Evolutionary conservation across 1,140 invertebrate species (phyloP).

Genomic region (Pararge aegeria): DNA sequence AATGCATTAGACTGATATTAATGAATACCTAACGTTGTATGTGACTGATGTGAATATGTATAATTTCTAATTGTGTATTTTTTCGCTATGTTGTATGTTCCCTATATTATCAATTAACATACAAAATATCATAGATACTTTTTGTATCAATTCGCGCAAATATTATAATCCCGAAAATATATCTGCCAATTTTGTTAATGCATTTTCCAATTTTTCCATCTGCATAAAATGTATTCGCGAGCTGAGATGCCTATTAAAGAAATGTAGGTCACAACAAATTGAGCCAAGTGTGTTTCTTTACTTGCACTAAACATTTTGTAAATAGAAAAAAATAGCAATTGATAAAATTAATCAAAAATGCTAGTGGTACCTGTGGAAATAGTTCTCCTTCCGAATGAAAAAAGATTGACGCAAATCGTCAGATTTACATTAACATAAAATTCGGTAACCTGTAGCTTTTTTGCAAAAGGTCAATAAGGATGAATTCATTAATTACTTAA

Average conservation of each 20-base stretch:
- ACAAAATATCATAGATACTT: not conserved
- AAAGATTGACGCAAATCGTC: too few species aligned
- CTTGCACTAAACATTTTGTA: not conserved
- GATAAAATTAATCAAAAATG: too few species aligned
- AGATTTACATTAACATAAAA: too few species aligned
- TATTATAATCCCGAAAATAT: not conserved
- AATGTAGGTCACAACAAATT: slow-evolving; percentile 8
- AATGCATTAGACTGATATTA: too few species aligned
- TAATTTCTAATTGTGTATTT: too few species aligned
- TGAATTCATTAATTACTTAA: too few species aligned
- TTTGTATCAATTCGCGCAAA: not conserved
- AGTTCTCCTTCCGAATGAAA: too few species aligned
- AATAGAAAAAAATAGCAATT: not conserved
- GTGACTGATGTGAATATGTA: too few species aligned
- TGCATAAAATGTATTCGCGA: slow-evolving; percentile 3
- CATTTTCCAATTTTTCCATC: not conserved
- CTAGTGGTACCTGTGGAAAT: too few species aligned
- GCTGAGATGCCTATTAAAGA: not conserved
- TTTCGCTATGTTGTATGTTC: not conserved
- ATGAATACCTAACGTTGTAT: too few species aligned
- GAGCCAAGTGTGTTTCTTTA: not conserved
- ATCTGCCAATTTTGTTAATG: slow-evolving; percentile 1
- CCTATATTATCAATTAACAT: not conserved
- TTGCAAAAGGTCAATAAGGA: too few species aligned
- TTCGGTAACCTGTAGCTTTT: too few species aligned